These are phyloP conservation scores for Diabrotica balteata DNA, from an alignment of 2,888 invertebrate genomes.

Conservation along the genomic window DNA sequence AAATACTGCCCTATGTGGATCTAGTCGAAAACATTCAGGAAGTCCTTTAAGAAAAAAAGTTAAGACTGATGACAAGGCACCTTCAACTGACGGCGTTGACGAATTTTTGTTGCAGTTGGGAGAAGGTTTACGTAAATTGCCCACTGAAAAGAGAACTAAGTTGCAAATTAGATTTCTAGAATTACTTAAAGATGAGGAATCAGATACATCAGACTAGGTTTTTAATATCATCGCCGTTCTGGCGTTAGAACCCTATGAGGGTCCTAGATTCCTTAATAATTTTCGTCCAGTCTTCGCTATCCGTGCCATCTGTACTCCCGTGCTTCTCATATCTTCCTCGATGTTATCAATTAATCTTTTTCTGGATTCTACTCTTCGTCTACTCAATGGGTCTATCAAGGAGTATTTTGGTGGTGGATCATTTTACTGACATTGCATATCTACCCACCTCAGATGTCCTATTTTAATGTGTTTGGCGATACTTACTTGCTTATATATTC, in stretches of 20 bases:
- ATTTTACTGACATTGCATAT: too few relatives aligned
- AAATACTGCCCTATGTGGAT: not conserved
- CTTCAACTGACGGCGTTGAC: conserved; percentile 7
- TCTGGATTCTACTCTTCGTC: too few relatives aligned
- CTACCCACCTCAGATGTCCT: too few relatives aligned
- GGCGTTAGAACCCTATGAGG: too few relatives aligned
- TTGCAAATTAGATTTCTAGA: conserved; percentile 13
- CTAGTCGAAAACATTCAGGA: not conserved
- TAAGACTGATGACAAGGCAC: not conserved
- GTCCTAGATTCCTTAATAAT: not conserved
- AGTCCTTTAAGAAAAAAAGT: conserved; percentile 1
- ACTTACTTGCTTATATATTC: too few relatives aligned
- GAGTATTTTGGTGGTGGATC: too few relatives aligned
- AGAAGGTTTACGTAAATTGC: conserved; percentile 4
- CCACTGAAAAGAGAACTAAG: not conserved
- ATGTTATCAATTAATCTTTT: too few relatives aligned
- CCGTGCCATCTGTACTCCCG: too few relatives aligned
- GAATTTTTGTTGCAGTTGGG: conserved; percentile 8
- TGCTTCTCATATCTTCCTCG: too few relatives aligned
- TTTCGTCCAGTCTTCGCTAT: not conserved
- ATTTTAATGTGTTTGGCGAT: too few relatives aligned
- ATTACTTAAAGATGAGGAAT: conserved; percentile 2
- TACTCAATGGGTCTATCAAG: too few relatives aligned
- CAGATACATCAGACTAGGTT: not conserved
- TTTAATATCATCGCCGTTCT: too few relatives aligned